Evolutionary conservation across 2,797 vertebrate genomes (phyloP).

Genomic region (Orientallactaga sibirica): DNA sequence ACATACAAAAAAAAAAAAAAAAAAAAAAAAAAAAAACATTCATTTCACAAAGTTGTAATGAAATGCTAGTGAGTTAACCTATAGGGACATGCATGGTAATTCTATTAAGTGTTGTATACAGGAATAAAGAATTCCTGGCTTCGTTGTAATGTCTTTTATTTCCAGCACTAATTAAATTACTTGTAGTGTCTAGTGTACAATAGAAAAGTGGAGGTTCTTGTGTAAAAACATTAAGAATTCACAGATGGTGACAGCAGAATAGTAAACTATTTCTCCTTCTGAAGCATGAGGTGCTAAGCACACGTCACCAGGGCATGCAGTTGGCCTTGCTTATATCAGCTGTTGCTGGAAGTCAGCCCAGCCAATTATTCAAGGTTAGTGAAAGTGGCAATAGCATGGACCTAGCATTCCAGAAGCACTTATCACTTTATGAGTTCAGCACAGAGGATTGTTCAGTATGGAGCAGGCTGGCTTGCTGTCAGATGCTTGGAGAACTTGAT

Average conservation of each 20-base stretch:
- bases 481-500: neutral
- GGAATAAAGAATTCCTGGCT: neutral
- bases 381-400: neutral
- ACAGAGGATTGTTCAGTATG: neutral
- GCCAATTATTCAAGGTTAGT: neutral
- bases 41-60: neutral
- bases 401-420: neutral
- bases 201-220: neutral
- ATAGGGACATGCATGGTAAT: neutral
- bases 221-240: neutral
- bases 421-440: neutral
- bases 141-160: neutral
- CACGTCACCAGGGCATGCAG: neutral
- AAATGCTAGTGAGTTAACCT: neutral
- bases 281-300: neutral
- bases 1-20: neutral
- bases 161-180: neutral
- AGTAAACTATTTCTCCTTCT: neutral
- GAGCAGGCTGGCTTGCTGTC: neutral
- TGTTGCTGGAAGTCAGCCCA: neutral
- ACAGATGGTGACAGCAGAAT: neutral
- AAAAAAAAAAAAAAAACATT: slow-evolving; percentile 26
- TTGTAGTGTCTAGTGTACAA: neutral
- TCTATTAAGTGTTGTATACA: neutral
- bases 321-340: no score